Percentiles rank a stretch among this genome's conserved stretches.
phyloP scores from a whole-genome alignment of 1,140 invertebrate genomes.

The Thaumetopoea pityocampa region DNA sequence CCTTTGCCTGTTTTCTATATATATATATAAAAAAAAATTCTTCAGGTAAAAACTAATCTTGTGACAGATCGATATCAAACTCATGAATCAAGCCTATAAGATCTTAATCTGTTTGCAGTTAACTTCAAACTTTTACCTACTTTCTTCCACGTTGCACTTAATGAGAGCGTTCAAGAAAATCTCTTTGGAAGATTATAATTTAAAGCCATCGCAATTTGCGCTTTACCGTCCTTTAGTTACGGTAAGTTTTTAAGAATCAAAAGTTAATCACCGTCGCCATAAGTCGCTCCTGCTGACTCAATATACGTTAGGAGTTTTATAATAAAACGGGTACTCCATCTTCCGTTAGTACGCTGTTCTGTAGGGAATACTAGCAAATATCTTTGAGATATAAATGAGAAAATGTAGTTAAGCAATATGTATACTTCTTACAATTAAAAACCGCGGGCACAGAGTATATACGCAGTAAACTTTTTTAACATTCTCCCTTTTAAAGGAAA shows the following conservation, averaged over 20 bases:
- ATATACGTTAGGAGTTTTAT: too few species aligned
- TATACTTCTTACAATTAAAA: too few species aligned
- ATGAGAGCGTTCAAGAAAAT: constrained; percentile 28
- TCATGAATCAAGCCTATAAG: constrained; percentile 12
- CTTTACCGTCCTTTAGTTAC: constrained; percentile 2
- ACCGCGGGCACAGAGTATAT: too few species aligned
- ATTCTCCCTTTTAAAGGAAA: too few species aligned
- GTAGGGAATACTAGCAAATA: too few species aligned
- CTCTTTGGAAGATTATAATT: constrained; percentile 17
- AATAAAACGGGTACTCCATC: too few species aligned
- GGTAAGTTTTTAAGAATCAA: constrained; percentile 6
- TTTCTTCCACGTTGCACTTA: constrained; percentile 20
- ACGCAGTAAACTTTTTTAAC: too few species aligned
- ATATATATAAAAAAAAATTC: neutral
- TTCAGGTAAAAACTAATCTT: neutral
- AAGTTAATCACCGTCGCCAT: constrained; percentile 13
- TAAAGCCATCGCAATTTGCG: constrained; percentile 9
- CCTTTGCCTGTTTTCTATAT: too few species aligned
- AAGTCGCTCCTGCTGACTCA: constrained; percentile 18
- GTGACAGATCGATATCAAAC: constrained; percentile 1
- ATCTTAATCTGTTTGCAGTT: constrained; percentile 20
- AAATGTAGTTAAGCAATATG: too few species aligned
- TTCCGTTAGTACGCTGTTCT: too few species aligned
- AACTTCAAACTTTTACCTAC: constrained; percentile 27
- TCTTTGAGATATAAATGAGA: too few species aligned